Evolutionary conservation across 1,140 invertebrate species (phyloP).

Genomic region (Saccostrea glomerata): DNA sequence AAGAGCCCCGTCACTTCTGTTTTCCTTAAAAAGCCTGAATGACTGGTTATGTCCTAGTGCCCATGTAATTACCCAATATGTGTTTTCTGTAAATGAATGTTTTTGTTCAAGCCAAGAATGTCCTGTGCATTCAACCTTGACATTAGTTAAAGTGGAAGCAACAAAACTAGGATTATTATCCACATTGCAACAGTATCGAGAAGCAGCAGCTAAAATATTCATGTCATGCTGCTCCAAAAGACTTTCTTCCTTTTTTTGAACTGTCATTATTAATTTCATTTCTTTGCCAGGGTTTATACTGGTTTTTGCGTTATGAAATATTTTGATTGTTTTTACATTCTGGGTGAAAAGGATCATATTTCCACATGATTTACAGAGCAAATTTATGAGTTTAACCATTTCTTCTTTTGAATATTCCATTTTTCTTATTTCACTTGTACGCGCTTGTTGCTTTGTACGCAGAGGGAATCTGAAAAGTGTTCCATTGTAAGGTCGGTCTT

Average conservation of each 20-base stretch:
- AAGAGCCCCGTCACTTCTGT: conserved; percentile 21
- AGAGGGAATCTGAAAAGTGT: conserved; percentile 76
- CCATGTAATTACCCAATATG: neutral
- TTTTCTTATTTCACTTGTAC: conserved; percentile 67
- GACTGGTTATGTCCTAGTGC: neutral
- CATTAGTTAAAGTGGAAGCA: neutral
- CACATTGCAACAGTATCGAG: neutral
- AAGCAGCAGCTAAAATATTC: neutral
- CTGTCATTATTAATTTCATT: conserved; percentile 39
- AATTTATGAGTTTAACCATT: conserved; percentile 62
- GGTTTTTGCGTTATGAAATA: conserved; percentile 68
- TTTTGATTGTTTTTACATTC: conserved; percentile 65
- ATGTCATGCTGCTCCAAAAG: neutral
- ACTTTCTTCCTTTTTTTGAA: conserved; percentile 13
- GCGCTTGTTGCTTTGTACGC: conserved; percentile 63
- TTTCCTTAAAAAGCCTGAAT: neutral
- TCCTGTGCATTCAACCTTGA: neutral
- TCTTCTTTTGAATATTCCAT: conserved; percentile 64
- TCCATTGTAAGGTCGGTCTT: conserved; percentile 63
- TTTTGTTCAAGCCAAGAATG: neutral
- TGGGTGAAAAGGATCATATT: conserved; percentile 73
- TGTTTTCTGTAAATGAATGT: neutral
- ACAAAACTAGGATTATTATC: neutral
- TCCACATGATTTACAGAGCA: conserved; percentile 59
- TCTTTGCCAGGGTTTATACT: conserved; percentile 42